Evolutionary conservation across 2,888 invertebrate genomes (phyloP), one percentile per base, ranked within the genome.

Genomic region (Rotaria magnacalcarata): DNA sequence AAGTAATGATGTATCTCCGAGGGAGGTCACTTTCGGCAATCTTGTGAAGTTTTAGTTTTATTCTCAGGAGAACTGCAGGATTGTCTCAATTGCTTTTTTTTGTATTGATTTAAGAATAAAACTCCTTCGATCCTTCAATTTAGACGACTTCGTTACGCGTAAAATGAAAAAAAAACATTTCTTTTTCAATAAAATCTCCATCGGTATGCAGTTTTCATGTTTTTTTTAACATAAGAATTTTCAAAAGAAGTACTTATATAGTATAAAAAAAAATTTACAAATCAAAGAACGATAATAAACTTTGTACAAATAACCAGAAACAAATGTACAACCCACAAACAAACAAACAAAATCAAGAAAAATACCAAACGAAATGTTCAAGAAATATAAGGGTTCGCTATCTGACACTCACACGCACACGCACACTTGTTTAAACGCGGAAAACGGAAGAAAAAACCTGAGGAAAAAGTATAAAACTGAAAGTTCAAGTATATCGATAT

Each of bases 401-500:
- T 67, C 67, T 67, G 67, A 67, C 67, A 67, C 67, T 34, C 67
- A 41, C 5, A 67, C 19, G 6, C 67, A 67, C 6, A 67, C 34
- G 24, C 67, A 41, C 67, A 34, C 16, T 27, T 6, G 34, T 19
- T 67, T 14, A 67, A 67, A 67, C 34, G 11, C 24, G 34, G 16
- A 34, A 67, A 67, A 54, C 54, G 21, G 7, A 54, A 67, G 34
- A 14, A 19, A 34, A 34, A 67, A 34, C 67, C 67, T 67, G 67
- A 67, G 67, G 34, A 16, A 67, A 67, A 34, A 67, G 34, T 34
- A 34, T 14, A 7, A 34, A 41, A 34, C 67, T 27, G 24, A 19
- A 4, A 11, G 47, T 47, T 80, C n/a, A 80, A 80, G 80, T 47
- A 47, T 80, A 80, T 14, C 80, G 80, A 80, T 80, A 80, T 80